Evolutionary conservation across 1,140 invertebrate genomes (phyloP).

Genomic region (Bombus turneri): DNA sequence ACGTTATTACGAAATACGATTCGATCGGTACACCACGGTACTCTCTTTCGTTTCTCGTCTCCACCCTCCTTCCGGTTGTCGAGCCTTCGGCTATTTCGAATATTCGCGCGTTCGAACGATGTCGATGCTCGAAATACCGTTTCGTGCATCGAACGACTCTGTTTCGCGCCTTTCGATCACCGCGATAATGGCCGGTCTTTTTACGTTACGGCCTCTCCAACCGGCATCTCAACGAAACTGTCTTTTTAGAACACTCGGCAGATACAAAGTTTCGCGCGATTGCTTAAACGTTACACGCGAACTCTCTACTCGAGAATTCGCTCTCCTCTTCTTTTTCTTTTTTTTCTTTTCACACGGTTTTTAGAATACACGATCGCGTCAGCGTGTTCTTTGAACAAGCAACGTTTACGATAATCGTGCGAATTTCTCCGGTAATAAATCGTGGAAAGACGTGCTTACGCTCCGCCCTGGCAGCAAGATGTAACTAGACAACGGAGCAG

Average conservation of each 20-base stretch:
- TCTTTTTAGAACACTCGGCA: too few relatives aligned
- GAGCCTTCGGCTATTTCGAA: slow-evolving; percentile 63
- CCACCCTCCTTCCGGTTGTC: neutral
- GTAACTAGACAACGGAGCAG: slow-evolving; percentile 24
- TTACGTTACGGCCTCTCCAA: neutral
- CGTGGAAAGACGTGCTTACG: slow-evolving; percentile 45
- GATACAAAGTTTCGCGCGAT: neutral
- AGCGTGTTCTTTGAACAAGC: neutral
- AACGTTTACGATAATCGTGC: neutral
- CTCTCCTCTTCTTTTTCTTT: neutral
- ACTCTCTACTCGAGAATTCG: neutral
- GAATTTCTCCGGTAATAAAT: slow-evolving; percentile 33
- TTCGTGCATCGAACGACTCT: slow-evolving; percentile 32
- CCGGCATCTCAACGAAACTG: neutral
- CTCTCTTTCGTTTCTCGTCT: slow-evolving; percentile 33
- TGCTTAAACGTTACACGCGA: neutral
- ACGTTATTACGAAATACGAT: slow-evolving; percentile 78
- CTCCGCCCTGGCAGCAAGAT: slow-evolving; percentile 10
- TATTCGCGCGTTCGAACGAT: slow-evolving; percentile 68
- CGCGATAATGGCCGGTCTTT: slow-evolving; percentile 7
- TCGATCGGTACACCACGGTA: slow-evolving; percentile 61
- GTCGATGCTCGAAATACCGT: slow-evolving; percentile 59
- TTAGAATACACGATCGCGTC: neutral
- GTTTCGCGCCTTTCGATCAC: slow-evolving; percentile 24
- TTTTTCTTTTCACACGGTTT: neutral